phyloP scores from a whole-genome alignment of 2,797 vertebrate species.

The Cuculus canorus region DNA sequence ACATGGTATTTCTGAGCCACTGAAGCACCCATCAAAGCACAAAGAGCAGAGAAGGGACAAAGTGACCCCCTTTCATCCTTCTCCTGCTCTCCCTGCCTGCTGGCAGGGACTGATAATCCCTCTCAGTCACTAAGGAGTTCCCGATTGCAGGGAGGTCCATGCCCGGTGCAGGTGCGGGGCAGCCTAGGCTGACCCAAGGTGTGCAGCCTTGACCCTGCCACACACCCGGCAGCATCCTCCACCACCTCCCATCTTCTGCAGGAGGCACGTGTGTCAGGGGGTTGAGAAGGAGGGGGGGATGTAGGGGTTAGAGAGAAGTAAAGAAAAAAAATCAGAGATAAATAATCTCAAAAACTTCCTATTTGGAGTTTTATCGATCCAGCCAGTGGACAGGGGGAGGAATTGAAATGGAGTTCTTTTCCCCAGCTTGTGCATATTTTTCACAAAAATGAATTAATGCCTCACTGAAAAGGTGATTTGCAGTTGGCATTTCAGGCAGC shows the following conservation, averaged over 20 bases:
- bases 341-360: background rate
- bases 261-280: background rate
- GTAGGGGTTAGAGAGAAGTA: background rate
- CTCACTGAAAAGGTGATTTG: conserved; percentile 60
- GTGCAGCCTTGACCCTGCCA: background rate
- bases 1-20: background rate
- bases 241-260: background rate
- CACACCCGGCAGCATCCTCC: accelerated
- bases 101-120: background rate
- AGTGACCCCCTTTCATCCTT: background rate
- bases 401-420: conserved; percentile 10
- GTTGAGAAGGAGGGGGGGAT: background rate
- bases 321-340: background rate
- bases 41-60: background rate
- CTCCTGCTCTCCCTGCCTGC: accelerated
- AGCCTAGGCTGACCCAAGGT: background rate
- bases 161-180: accelerated
- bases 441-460: conserved; percentile 57
- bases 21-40: background rate
- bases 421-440: conserved; percentile 12
- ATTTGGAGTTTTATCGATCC: background rate
- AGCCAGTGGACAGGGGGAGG: background rate
- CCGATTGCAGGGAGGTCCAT: background rate
- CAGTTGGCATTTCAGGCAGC: conserved; percentile 51
- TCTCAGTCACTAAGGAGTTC: background rate